phyloP scores from a whole-genome alignment of 2,113 vertebrate genomes.

The Melanostigma gelatinosum region DNA sequence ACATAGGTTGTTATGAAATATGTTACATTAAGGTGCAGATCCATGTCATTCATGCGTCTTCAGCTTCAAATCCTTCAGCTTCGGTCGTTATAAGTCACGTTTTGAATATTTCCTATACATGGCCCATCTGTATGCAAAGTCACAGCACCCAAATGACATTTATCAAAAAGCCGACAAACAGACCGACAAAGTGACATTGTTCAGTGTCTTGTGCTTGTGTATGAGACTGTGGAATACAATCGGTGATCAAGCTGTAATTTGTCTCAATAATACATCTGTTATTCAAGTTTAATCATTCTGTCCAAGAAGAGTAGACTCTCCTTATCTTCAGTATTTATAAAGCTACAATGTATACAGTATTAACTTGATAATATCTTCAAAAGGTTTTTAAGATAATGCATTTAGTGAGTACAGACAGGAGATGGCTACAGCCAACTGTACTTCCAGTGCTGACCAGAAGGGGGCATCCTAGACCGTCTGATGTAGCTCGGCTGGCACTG shows the following conservation, averaged over 20 bases:
- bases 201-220: neutral
- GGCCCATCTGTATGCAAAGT: constrained; percentile 14
- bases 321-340: neutral
- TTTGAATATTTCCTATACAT: constrained; percentile 46
- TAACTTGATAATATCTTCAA: no score
- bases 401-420: neutral
- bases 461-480: constrained; percentile 29
- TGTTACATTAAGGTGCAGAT: neutral
- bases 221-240: neutral
- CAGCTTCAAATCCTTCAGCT: neutral
- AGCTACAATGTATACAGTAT: neutral
- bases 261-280: neutral
- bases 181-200: constrained; percentile 7
- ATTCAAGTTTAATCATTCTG: neutral
- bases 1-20: neutral
- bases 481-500: neutral
- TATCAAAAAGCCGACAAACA: neutral
- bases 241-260: neutral
- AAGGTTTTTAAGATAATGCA: neutral
- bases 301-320: neutral
- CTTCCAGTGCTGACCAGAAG: constrained; percentile 42
- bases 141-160: constrained; percentile 5
- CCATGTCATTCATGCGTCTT: neutral
- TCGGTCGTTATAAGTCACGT: constrained; percentile 7
- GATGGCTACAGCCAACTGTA: neutral